These are phyloP conservation scores for Otus scops DNA, from an alignment of 2,797 vertebrate species.

Conservation along the genomic window DNA sequence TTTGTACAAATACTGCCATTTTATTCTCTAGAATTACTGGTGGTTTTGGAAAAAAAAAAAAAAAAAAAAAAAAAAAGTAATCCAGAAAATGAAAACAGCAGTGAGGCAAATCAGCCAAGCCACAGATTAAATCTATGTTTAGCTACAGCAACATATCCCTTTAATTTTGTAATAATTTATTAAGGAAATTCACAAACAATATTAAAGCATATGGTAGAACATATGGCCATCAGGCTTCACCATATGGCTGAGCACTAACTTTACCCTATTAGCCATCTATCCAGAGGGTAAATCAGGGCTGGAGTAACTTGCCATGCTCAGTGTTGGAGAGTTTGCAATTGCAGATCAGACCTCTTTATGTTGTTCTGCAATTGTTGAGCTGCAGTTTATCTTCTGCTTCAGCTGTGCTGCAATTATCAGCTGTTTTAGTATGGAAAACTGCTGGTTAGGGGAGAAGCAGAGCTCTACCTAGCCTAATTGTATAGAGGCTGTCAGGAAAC, in stretches of 20 bases:
- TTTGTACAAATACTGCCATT: background rate
- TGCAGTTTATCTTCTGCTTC: background rate
- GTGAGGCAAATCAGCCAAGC: background rate
- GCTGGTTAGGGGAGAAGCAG: background rate
- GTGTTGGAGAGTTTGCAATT: background rate
- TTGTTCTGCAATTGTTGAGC: background rate
- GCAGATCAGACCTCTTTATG: background rate
- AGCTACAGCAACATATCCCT: background rate
- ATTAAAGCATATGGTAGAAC: background rate
- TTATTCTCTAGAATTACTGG: background rate
- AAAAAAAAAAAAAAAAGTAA: background rate
- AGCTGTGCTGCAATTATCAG: background rate
- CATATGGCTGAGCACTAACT: background rate
- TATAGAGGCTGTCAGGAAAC: background rate
- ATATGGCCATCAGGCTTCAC: background rate
- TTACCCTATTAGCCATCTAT: background rate
- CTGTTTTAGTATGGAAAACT: background rate
- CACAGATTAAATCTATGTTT: background rate
- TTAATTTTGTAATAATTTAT: background rate
- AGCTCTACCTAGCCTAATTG: background rate
- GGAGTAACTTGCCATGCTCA: background rate
- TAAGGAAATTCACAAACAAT: background rate
- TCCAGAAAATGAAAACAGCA: background rate
- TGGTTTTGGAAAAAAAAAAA: background rate
- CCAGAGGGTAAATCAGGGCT: background rate